Base-by-base conservation (phyloP, 2,113 vertebrate genomes). In the Eptatretus burgeri region DNA sequence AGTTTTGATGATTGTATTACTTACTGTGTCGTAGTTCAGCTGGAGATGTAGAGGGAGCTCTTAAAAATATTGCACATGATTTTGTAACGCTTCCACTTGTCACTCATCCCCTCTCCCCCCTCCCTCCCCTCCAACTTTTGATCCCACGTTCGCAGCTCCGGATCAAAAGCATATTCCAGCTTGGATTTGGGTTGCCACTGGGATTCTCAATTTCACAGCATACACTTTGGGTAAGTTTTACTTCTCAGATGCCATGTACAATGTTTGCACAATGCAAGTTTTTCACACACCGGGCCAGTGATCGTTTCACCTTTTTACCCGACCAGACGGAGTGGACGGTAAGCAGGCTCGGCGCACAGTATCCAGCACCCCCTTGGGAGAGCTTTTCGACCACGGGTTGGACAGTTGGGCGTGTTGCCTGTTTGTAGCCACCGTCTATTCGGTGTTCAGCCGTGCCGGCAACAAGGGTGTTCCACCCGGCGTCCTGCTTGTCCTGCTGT, bases 331-430 rank as follows among this genome's bases (percentile, higher is more conserved):
- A 0, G 87, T 98, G 2, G 91, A 98, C 1, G 91, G 91, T 13
- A 98, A 98, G 64, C 91, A 98, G 73, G 91, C 91, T 0, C 83
- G 91, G 2, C 74, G 91, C 67, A 98, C 91, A 51, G 89, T 83
- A 73, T 98, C 91, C 67, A 93, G 86, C 74, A 93, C 85, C 0
- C 91, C 91, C 0, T 73, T 98, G 19, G 91, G 91, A 69, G 91
- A 98, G 74, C 85, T 98, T 49, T 98, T 95, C 69, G 91, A 98
- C 71, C 91, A 98, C 1, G 91, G 91, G 62, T 73, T 98, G 70
- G 91, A 98, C 75, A 98, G 91, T 73, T 98, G 91, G 91, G 81
- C 91, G 1, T 98, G 91, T 5, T 77, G 93, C 41, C 94, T 81
- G 73, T 95, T 94, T 2, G 91, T 98, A 16, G 83, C 85, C 51